Evolutionary conservation across 2,113 vertebrate genomes (phyloP).

Genomic region (Cavia porcellus): DNA sequence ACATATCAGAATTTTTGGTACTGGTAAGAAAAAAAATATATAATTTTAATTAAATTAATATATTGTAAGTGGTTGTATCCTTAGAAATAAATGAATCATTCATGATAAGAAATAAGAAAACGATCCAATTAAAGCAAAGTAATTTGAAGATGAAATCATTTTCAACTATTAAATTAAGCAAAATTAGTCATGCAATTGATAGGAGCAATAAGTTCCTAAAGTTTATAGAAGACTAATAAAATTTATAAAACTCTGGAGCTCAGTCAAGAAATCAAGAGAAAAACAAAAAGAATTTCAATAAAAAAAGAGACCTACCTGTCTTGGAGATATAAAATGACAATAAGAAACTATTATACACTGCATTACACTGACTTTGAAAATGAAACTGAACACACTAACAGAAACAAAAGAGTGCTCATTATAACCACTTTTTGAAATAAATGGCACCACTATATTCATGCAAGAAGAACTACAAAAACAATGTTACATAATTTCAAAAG

Average conservation of each 20-base stretch:
- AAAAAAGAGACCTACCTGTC: not conserved
- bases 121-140: not conserved
- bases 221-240: not conserved
- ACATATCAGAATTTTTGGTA: not conserved
- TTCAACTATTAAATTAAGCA: not conserved
- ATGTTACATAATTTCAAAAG: not conserved
- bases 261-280: not conserved
- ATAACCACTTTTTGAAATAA: not conserved
- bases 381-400: not conserved
- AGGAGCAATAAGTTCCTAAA: not conserved
- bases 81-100: not conserved
- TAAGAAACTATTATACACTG: not conserved
- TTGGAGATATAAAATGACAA: not conserved
- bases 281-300: not conserved
- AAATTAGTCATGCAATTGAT: not conserved
- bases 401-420: fast-evolving
- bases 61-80: not conserved
- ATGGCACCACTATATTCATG: not conserved
- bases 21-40: not conserved
- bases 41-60: not conserved
- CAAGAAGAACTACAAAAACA: not conserved
- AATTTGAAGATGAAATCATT: not conserved
- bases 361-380: not conserved
- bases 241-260: not conserved
- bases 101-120: not conserved